Evolutionary conservation across 1,140 invertebrate genomes (phyloP).

Genomic region (Cherax destructor): DNA sequence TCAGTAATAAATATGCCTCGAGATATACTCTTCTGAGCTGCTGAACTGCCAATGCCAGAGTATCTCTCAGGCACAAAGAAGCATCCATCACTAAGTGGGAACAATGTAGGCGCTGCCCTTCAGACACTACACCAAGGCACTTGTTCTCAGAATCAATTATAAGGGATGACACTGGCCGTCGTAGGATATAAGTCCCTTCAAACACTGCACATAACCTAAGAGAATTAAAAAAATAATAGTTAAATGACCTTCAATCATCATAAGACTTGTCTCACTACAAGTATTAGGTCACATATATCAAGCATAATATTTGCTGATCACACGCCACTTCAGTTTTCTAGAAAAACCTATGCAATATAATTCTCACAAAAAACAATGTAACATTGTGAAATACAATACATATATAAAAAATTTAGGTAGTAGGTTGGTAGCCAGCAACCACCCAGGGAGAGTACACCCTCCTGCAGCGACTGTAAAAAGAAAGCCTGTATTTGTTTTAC

Average conservation of each 20-base stretch:
- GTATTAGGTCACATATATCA: no score
- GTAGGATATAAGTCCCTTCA: slow-evolving; percentile 94
- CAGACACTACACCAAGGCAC: slow-evolving; percentile 78
- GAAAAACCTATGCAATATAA: no score
- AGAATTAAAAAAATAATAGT: slow-evolving; percentile 10
- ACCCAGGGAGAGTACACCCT: no score
- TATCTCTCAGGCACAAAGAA: slow-evolving; percentile 73
- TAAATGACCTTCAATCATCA: slow-evolving; percentile 3
- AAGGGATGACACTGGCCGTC: slow-evolving; percentile 77
- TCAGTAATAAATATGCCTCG: slow-evolving; percentile 87
- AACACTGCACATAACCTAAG: slow-evolving; percentile 93
- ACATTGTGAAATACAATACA: no score
- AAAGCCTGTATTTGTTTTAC: no score
- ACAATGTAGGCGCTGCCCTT: slow-evolving; percentile 80
- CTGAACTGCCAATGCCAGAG: slow-evolving; percentile 63
- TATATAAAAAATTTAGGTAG: no score
- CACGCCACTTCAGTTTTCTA: no score
- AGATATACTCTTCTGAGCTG: slow-evolving; percentile 77
- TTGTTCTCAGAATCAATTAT: slow-evolving; percentile 75
- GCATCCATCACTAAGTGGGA: slow-evolving; percentile 81
- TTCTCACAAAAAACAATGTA: no score
- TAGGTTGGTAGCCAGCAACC: no score
- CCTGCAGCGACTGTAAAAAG: no score
- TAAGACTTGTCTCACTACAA: neutral
- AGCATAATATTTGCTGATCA: no score